Conservation (phyloP, 2,888 invertebrate genomes). For the Scelioninae gen. 2 region DNA sequence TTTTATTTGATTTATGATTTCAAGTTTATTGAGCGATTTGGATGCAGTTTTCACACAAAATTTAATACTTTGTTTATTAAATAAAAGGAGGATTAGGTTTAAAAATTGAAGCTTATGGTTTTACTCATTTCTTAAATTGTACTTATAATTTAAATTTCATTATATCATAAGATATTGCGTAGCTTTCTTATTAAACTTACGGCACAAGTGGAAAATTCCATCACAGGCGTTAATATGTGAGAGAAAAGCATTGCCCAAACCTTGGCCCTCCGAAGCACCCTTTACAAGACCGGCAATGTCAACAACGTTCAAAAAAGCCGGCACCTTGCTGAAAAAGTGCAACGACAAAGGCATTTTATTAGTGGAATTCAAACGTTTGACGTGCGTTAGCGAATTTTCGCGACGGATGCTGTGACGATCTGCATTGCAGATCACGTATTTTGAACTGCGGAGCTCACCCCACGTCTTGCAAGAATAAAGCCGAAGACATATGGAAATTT, state of each 20-base stretch:
- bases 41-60: too few species aligned
- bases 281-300: conserved; percentile 99
- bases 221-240: conserved; percentile 99
- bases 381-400: conserved; percentile 62
- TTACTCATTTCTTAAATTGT: too few species aligned
- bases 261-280: conserved; percentile 98
- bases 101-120: too few species aligned
- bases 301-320: conserved; percentile 97
- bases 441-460: conserved; percentile 64
- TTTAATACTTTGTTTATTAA: too few species aligned
- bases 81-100: too few species aligned
- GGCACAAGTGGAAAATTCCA: conserved; percentile 96
- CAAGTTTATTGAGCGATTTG: too few species aligned
- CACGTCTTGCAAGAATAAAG: conserved; percentile 67
- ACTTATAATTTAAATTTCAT: too few species aligned
- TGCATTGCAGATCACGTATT: conserved; percentile 74
- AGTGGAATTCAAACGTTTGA: conserved; percentile 56
- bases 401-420: conserved; percentile 67
- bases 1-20: too few species aligned
- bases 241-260: conserved; percentile 98
- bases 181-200: conserved; percentile 80
- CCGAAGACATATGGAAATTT: conserved; percentile 73
- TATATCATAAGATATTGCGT: too few species aligned
- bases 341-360: too few species aligned
- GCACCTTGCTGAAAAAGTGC: conserved; percentile 93